A percentile compares a stretch with the other conserved stretches of the same genome.
phyloP scores from a whole-genome alignment of 2,113 vertebrate genomes.

The Morphnarchus princeps region DNA sequence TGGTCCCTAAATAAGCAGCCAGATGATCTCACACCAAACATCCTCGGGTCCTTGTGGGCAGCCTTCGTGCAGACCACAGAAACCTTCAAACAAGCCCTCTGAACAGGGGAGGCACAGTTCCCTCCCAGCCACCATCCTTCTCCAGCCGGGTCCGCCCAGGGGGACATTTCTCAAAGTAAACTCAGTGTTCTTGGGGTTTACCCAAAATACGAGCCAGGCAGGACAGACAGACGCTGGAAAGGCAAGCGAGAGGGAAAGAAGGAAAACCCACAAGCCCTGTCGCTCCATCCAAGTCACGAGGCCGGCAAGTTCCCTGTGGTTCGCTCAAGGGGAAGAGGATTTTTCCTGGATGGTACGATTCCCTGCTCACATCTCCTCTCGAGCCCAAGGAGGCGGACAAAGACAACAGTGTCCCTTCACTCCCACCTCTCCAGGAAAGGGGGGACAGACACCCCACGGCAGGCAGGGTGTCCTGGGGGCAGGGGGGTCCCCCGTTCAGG shows the following conservation, averaged over 20 bases:
- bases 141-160: not conserved
- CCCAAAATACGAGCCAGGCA: not conserved
- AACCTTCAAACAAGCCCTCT: constrained; percentile 53
- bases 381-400: not conserved
- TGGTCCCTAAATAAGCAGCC: constrained; percentile 48
- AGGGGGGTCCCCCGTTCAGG: rapidly evolving
- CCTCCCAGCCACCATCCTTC: not conserved
- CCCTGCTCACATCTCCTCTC: not conserved
- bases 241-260: not conserved
- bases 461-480: not conserved
- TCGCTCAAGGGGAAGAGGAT: not conserved
- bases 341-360: not conserved
- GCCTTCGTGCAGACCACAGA: constrained; percentile 34
- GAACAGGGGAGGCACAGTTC: constrained; percentile 46
- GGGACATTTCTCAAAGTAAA: constrained; percentile 46
- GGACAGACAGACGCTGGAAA: not conserved
- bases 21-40: constrained; percentile 16
- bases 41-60: not conserved
- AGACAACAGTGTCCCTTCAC: not conserved
- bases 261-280: not conserved
- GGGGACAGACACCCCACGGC: not conserved
- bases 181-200: constrained; percentile 19
- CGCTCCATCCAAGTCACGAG: not conserved
- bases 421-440: not conserved
- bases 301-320: not conserved